phyloP scores from a whole-genome alignment of 1,140 invertebrate species.

The Forficula auricularia region DNA sequence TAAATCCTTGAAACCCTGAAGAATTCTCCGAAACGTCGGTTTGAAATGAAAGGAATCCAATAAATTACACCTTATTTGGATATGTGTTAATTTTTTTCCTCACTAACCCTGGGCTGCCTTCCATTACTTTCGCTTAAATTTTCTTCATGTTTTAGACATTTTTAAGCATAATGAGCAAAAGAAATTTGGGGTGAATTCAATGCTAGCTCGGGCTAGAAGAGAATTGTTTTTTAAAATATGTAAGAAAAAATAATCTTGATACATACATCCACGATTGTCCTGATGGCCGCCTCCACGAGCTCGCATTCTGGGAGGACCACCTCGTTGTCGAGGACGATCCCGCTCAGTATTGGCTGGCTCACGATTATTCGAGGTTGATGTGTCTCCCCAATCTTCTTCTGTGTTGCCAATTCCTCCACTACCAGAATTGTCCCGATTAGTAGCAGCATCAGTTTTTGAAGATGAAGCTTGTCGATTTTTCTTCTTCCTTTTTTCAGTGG shows the following conservation, averaged over 20 bases:
- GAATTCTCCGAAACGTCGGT: too few relatives aligned
- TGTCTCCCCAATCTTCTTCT: constrained; percentile 22
- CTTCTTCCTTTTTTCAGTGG: constrained; percentile 59
- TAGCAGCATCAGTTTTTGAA: constrained; percentile 5
- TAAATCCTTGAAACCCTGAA: too few relatives aligned
- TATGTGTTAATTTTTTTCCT: too few relatives aligned
- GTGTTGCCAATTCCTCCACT: constrained; percentile 27
- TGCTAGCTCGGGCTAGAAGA: background rate
- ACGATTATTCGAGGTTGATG: constrained; percentile 6
- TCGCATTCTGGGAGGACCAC: constrained; percentile 29
- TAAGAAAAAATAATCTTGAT: background rate
- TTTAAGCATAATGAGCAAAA: background rate
- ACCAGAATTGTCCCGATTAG: constrained; percentile 23
- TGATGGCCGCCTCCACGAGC: constrained; percentile 28
- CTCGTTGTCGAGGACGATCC: constrained; percentile 17
- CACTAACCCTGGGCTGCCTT: too few relatives aligned
- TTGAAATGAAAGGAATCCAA: too few relatives aligned
- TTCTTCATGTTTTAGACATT: too few relatives aligned
- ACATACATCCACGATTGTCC: constrained; percentile 31
- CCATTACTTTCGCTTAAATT: too few relatives aligned
- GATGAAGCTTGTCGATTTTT: constrained; percentile 41
- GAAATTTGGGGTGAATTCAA: background rate
- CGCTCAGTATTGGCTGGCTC: constrained; percentile 15
- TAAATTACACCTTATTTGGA: too few relatives aligned
- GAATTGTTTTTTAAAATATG: background rate